Conservation (phyloP, 2,888 invertebrate genomes). For the Ophion costatus region DNA sequence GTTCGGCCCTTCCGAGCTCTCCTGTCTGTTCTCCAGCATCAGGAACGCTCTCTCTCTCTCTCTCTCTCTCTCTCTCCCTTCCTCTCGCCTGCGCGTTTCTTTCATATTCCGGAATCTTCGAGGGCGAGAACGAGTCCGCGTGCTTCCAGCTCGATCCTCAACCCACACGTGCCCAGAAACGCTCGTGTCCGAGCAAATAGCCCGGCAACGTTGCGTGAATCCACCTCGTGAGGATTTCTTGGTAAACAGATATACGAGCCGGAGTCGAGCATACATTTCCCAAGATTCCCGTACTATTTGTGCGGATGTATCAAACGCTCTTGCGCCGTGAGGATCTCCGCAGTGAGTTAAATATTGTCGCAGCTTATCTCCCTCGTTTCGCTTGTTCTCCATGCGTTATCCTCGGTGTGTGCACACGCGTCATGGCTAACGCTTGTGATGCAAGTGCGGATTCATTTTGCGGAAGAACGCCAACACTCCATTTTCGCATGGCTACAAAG, state of each 20-base stretch:
- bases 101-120: conserved; percentile 70
- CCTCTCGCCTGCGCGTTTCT: conserved; percentile 48
- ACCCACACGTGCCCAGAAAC: conserved; percentile 38
- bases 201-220: neutral
- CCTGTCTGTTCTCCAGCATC: conserved; percentile 47
- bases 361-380: conserved; percentile 71
- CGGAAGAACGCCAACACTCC: neutral
- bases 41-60: conserved; percentile 30
- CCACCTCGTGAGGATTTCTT: conserved; percentile 61
- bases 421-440: neutral
- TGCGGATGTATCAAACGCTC: conserved; percentile 61
- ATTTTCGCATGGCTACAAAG: no score
- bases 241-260: conserved; percentile 61
- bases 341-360: conserved; percentile 75
- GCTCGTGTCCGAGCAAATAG: conserved; percentile 58
- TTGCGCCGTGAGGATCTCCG: conserved; percentile 25
- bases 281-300: conserved; percentile 59
- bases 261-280: conserved; percentile 64
- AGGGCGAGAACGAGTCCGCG: conserved; percentile 34
- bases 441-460: neutral
- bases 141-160: conserved; percentile 36
- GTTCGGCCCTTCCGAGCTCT: neutral
- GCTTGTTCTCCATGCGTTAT: conserved; percentile 24
- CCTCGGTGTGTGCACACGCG: neutral
- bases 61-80: conserved; percentile 29